phyloP scores from a whole-genome alignment of 2,888 invertebrate species.

The Panzeria rudis region DNA sequence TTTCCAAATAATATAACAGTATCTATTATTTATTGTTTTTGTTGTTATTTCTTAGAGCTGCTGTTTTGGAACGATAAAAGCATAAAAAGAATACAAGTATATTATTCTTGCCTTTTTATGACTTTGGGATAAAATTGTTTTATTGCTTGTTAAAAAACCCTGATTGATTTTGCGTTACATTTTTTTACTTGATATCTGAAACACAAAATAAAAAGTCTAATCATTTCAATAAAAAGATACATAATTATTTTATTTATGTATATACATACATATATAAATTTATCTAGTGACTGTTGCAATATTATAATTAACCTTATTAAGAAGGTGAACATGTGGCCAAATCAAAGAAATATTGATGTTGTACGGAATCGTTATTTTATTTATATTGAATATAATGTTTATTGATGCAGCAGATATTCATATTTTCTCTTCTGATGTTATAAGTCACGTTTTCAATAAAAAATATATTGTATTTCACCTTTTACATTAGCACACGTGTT shows the following conservation, averaged over 20 bases:
- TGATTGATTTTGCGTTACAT: conserved; percentile 5
- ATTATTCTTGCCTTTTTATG: conserved; percentile 12
- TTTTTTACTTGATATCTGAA: not conserved
- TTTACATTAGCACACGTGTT: not conserved
- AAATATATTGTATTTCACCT: too few relatives aligned
- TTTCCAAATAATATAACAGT: not conserved
- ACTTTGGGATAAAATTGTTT: conserved; percentile 34
- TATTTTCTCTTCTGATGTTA: too few relatives aligned
- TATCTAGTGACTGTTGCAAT: too few relatives aligned
- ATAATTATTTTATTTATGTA: too few relatives aligned
- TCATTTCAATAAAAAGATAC: not conserved
- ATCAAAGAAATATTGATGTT: too few relatives aligned
- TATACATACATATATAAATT: not conserved
- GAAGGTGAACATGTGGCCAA: too few relatives aligned
- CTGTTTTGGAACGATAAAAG: not conserved
- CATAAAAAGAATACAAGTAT: not conserved
- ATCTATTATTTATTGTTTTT: conserved; percentile 2
- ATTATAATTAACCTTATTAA: too few relatives aligned
- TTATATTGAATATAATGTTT: too few relatives aligned
- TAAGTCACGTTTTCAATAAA: too few relatives aligned
- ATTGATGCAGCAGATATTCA: too few relatives aligned
- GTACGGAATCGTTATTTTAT: too few relatives aligned
- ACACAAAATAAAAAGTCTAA: not conserved
- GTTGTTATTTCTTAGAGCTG: not conserved
- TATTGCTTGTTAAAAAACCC: conserved; percentile 9